These are phyloP conservation scores for Pseudorhiza aurosa DNA, from an alignment of 30 jellyfish, hydroid and myxozoan species.

Conservation along the genomic window DNA sequence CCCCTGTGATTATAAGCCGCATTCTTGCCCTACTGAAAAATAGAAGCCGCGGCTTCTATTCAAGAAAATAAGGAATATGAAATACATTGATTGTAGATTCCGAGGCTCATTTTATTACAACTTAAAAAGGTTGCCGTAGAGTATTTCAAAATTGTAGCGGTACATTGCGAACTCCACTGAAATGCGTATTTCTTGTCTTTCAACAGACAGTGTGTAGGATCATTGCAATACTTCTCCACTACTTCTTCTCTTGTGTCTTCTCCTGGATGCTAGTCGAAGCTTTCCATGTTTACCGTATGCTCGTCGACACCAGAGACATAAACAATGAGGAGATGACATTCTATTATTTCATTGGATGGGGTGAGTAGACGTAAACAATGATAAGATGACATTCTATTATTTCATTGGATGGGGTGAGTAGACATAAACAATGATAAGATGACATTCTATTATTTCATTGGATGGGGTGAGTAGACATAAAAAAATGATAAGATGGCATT, in stretches of 20 bases:
- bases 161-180: background rate
- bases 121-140: background rate
- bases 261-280: constrained; percentile 99
- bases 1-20: too few relatives aligned
- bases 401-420: constrained; percentile 96
- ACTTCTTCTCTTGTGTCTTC: constrained; percentile 94
- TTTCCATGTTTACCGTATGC: constrained; percentile 92
- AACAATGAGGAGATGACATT: constrained; percentile 94
- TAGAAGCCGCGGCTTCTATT: too few relatives aligned
- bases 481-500: constrained; percentile 92
- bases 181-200: background rate
- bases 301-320: constrained; percentile 82
- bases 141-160: background rate
- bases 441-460: constrained; percentile 93
- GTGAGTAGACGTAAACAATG: constrained; percentile 88
- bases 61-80: too few relatives aligned
- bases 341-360: constrained; percentile 97
- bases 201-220: constrained; percentile 86
- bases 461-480: constrained; percentile 93
- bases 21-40: too few relatives aligned
- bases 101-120: too few relatives aligned
- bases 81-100: too few relatives aligned
- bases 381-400: constrained; percentile 91
- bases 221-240: constrained; percentile 89
- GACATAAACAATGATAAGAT: constrained; percentile 92